Evolutionary conservation across 2,797 vertebrate species (phyloP).

Genomic region (Peromyscus aztecus): DNA sequence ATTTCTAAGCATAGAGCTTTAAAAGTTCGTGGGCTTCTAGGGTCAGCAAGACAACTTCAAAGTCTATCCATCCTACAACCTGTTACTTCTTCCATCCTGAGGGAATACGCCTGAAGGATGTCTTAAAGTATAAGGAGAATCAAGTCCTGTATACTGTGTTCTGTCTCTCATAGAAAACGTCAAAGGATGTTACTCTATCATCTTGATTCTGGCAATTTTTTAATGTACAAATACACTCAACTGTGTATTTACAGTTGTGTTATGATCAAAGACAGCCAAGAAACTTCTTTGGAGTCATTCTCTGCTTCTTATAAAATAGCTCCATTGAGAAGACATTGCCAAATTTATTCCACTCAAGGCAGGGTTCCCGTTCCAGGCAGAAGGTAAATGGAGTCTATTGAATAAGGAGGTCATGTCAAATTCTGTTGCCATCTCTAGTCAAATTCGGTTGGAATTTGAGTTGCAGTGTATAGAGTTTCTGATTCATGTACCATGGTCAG

Average conservation of each 20-base stretch:
- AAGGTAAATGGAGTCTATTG: constrained; percentile 31
- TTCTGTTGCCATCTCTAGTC: constrained; percentile 35
- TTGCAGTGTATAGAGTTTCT: constrained; percentile 64
- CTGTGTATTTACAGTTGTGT: not conserved
- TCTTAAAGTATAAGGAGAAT: not conserved
- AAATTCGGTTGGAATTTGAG: constrained; percentile 44
- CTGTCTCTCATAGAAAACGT: not conserved
- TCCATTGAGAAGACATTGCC: constrained; percentile 25
- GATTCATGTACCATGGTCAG: constrained; percentile 31
- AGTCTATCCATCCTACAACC: not conserved
- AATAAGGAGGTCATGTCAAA: constrained; percentile 34
- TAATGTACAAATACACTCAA: not conserved
- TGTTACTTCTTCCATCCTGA: not conserved
- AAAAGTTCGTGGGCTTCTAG: not conserved
- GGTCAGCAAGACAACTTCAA: not conserved
- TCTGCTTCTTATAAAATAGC: constrained; percentile 45
- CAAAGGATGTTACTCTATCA: constrained; percentile 22
- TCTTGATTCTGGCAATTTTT: constrained; percentile 20
- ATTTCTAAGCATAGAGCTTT: not conserved
- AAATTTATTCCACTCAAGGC: not conserved
- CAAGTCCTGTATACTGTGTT: not conserved
- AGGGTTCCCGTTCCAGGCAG: not conserved
- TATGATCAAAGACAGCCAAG: not conserved
- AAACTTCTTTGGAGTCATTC: not conserved
- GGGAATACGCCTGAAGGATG: constrained; percentile 28